Base-by-base conservation (phyloP, 2,888 invertebrate species). In the Euplexia lucipara region DNA sequence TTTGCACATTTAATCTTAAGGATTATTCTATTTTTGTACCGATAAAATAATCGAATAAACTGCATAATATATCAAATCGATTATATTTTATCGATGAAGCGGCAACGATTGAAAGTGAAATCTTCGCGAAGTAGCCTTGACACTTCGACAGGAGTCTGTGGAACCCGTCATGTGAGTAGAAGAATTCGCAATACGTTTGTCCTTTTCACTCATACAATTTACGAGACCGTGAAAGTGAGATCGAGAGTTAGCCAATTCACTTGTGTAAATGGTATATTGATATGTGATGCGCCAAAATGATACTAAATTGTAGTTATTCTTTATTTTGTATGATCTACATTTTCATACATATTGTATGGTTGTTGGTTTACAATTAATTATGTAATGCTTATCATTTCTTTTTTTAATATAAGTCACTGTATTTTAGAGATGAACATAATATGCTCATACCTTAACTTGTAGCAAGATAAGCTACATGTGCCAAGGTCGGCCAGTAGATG, bases 41-140 rank as follows among this genome's bases (percentile, higher is more conserved):
- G 37, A 26, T 30, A 68, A 8, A 18, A 26, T 0, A 45, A 51
- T 20, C 34, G 7, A 9, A 30, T 49, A 26, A 8, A 53, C 3
- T 32, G n/a, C n/a, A n/a, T 8, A 4, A 59, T n/a, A 32, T 18
- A 18, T 18, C 14, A 39, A 57, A 63, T 44, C 42, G 42, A 63
- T 44, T 66, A 47, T 20, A 30, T 10, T 42, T 41, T 7, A 64
- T 64, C 34, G 37, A 51, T 73, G n/a, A 41, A 37, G 8, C 12
- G 32, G 22, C 9, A 37, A 37, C 22, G 6, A 56, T 61, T 51
- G 60, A 65, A 76, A 76, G 76, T 76, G 72, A 72, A 76, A 76
- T 76, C 69, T 65, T 76, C 60, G 52, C 34, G 7, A 51, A 42
- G 10, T 22, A 48, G 41, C 75, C 69, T 75, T 75, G 75, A 71